These are phyloP conservation scores for Machaerirhynchus nigripectus DNA, from an alignment of 2,113 vertebrate species.

Conservation along the genomic window DNA sequence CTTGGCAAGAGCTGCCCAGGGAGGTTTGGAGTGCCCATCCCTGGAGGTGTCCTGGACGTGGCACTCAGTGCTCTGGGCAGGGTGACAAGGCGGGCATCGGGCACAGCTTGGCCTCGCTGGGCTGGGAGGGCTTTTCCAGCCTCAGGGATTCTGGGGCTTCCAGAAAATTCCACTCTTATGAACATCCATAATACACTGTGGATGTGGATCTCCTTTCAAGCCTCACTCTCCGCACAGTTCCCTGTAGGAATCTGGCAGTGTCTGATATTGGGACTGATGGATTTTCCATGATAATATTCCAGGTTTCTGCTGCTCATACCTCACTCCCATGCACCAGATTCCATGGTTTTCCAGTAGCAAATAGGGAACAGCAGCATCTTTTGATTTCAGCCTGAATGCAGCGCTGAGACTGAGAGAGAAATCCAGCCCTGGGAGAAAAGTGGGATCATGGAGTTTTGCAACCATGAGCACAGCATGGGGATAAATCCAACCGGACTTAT, in stretches of 20 bases:
- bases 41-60: neutral
- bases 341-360: neutral
- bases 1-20: neutral
- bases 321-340: neutral
- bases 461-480: rapidly evolving
- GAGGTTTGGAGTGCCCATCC: neutral
- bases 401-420: rapidly evolving
- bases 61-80: neutral
- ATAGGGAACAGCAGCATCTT: neutral
- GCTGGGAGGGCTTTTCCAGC: neutral
- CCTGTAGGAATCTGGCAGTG: neutral
- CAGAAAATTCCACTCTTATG: neutral
- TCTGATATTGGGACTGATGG: neutral
- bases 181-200: neutral
- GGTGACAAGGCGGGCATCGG: neutral
- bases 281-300: neutral
- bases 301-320: neutral
- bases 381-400: neutral
- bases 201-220: neutral
- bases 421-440: neutral
- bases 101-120: rapidly evolving
- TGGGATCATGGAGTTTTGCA: neutral
- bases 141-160: neutral
- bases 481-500: neutral
- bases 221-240: neutral